A percentile compares a stretch with the other conserved stretches of the same genome.
Evolutionary conservation across 2,113 vertebrate genomes (phyloP).

Genomic region (Anseranas semipalmata): DNA sequence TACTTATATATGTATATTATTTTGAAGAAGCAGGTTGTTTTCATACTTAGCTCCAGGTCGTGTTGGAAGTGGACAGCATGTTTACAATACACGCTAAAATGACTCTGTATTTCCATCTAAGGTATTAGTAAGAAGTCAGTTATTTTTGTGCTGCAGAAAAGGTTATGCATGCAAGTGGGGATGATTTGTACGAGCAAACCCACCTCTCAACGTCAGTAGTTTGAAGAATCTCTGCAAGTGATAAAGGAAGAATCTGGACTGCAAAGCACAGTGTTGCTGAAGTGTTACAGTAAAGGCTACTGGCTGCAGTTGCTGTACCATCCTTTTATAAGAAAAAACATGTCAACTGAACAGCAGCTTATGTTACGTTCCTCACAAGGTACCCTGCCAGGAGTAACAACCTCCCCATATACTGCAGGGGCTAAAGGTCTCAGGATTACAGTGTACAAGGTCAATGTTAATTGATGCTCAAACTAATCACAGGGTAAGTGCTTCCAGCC

Average conservation of each 20-base stretch:
- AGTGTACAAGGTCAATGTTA: conserved; percentile 62
- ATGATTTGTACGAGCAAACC: conserved; percentile 13
- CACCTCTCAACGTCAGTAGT: background rate
- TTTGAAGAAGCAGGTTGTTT: background rate
- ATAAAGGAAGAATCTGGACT: background rate
- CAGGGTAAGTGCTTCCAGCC: conserved; percentile 57
- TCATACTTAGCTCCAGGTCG: background rate
- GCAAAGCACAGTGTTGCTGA: background rate
- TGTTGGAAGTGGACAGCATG: background rate
- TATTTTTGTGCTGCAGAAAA: background rate
- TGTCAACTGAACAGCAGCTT: background rate
- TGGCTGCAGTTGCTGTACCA: background rate
- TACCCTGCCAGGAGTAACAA: background rate
- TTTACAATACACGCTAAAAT: background rate
- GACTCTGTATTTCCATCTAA: background rate
- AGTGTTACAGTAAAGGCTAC: background rate
- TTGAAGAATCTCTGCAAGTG: background rate
- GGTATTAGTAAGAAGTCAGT: background rate
- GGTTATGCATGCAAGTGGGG: background rate
- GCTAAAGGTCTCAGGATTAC: conserved; percentile 55
- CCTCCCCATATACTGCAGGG: background rate
- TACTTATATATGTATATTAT: background rate
- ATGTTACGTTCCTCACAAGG: background rate
- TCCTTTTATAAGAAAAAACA: background rate
- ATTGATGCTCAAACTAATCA: conserved; percentile 60